Percentiles rank a stretch among this genome's conserved stretches.
These are phyloP conservation scores for Heliconius aoede DNA, from an alignment of 2,888 invertebrate genomes.

Conservation along the genomic window DNA sequence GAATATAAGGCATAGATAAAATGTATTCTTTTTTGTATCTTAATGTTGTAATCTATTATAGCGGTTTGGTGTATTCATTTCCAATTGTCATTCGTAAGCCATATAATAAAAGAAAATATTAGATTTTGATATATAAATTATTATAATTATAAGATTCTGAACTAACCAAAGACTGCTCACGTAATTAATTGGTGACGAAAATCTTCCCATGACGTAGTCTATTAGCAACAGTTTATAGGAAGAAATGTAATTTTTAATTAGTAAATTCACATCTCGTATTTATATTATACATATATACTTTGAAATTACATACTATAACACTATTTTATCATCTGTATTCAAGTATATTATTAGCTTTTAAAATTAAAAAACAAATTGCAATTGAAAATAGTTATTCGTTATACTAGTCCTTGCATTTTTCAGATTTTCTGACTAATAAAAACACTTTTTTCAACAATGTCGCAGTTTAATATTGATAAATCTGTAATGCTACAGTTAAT, in stretches of 20 bases:
- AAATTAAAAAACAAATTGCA: not conserved
- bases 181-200: slow-evolving; percentile 35
- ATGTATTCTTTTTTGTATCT: slow-evolving; percentile 22
- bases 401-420: no score
- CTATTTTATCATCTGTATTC: not conserved
- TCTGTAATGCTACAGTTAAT: no score
- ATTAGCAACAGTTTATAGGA: no score
- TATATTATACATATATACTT: not conserved
- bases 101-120: slow-evolving; percentile 22
- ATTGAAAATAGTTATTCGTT: not conserved
- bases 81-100: slow-evolving; percentile 29
- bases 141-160: slow-evolving; percentile 24
- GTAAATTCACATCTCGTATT: not conserved
- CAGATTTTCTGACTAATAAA: not conserved
- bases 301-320: no score
- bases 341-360: not conserved
- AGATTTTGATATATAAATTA: slow-evolving; percentile 36
- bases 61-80: slow-evolving; percentile 36
- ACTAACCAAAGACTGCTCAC: slow-evolving; percentile 46
- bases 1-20: slow-evolving; percentile 22
- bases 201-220: slow-evolving; percentile 36
- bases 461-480: no score
- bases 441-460: not conserved
- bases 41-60: slow-evolving; percentile 20
- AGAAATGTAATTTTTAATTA: not conserved